Percentiles rank a stretch among this genome's conserved stretches.
Evolutionary conservation across 2,797 vertebrate species (phyloP).

Genomic region (Lithobates pipiens): DNA sequence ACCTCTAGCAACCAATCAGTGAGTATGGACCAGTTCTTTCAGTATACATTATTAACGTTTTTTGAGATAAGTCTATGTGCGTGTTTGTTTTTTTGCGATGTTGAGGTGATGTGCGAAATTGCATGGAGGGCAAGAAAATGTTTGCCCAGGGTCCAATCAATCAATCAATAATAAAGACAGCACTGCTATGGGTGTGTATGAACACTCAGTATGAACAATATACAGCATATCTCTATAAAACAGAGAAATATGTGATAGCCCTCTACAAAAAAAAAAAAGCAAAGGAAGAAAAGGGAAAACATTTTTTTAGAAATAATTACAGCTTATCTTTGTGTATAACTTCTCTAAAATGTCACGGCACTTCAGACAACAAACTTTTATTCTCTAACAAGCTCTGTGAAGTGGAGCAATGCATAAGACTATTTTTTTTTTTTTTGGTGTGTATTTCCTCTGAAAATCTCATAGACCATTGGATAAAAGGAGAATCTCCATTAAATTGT

Average conservation of each 20-base stretch:
- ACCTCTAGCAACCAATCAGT: too few relatives aligned
- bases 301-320: conserved; percentile 25
- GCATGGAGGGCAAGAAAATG: too few relatives aligned
- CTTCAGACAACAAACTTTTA: not conserved
- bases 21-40: too few relatives aligned
- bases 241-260: not conserved
- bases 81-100: too few relatives aligned
- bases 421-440: not conserved
- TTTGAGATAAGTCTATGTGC: too few relatives aligned
- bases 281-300: not conserved
- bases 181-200: not conserved
- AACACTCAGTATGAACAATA: not conserved
- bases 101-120: too few relatives aligned
- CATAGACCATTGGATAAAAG: conserved; percentile 5
- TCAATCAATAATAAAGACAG: too few relatives aligned
- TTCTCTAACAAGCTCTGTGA: conserved; percentile 6
- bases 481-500: conserved; percentile 32
- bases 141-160: too few relatives aligned
- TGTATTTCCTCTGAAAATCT: not conserved
- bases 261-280: not conserved
- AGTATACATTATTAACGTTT: too few relatives aligned
- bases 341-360: not conserved
- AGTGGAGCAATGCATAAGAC: not conserved
- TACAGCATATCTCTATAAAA: not conserved
- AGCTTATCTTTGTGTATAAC: not conserved